Evolutionary conservation across 2,113 vertebrate genomes (phyloP).

Genomic region (Caloenas nicobarica): DNA sequence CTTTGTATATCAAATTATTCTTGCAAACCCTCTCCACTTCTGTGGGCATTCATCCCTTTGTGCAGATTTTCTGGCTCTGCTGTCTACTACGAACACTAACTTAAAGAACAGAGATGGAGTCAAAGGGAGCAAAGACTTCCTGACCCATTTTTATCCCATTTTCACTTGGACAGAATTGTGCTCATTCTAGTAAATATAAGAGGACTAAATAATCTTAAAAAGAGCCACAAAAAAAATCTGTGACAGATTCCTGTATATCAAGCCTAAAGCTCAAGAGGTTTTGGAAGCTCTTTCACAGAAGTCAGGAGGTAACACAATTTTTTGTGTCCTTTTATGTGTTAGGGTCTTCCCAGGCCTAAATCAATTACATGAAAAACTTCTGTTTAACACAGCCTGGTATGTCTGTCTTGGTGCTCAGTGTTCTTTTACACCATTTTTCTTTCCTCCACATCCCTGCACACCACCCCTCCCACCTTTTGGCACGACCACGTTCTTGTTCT

Average conservation of each 20-base stretch:
- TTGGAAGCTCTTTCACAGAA: not conserved
- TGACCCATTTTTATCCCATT: not conserved
- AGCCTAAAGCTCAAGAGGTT: not conserved
- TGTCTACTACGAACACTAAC: not conserved
- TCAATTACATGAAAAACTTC: not conserved
- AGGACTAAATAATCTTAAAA: not conserved
- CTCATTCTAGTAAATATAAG: not conserved
- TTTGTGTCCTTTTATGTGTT: not conserved
- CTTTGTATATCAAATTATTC: not conserved
- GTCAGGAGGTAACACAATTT: not conserved
- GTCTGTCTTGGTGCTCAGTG: not conserved
- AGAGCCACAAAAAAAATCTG: not conserved
- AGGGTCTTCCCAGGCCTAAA: not conserved
- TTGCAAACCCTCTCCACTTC: not conserved
- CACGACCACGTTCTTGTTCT: not conserved
- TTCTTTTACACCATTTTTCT: not conserved
- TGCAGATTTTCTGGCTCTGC: not conserved
- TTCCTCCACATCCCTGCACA: not conserved
- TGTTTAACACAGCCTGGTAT: not conserved
- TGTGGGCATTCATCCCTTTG: accelerated
- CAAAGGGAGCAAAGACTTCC: not conserved
- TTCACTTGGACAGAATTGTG: not conserved
- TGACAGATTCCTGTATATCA: not conserved
- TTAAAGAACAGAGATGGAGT: not conserved
- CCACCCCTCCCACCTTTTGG: not conserved